Evolutionary conservation across 2,888 invertebrate species (phyloP).

Genomic region (Athalia rosae): DNA sequence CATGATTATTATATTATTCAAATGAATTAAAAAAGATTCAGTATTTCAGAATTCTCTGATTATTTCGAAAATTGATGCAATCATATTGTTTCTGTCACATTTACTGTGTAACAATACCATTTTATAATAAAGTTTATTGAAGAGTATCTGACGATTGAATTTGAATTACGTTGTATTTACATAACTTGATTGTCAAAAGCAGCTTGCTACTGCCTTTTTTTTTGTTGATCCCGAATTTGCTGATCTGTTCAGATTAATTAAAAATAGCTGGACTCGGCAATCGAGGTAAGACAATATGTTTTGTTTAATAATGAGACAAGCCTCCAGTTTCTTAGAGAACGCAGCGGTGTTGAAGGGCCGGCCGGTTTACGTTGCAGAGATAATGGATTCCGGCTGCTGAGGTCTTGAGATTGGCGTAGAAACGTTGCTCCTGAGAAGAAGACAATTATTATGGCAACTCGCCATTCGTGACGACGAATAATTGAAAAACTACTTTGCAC

Average conservation of each 20-base stretch:
- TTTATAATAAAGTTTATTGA: constrained; percentile 43
- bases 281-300: constrained; percentile 52
- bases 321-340: constrained; percentile 74
- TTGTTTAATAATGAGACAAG: constrained; percentile 71
- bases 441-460: constrained; percentile 81
- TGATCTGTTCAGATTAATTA: too few relatives aligned
- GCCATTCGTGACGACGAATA: constrained; percentile 87
- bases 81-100: constrained; percentile 12
- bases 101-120: constrained; percentile 26
- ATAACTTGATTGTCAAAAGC: neutral
- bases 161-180: neutral
- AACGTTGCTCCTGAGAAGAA: constrained; percentile 79
- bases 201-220: too few relatives aligned
- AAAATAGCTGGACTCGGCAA: constrained; percentile 39
- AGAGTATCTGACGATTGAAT: neutral
- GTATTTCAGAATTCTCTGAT: constrained; percentile 36
- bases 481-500: too few relatives aligned
- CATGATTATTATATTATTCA: constrained; percentile 14
- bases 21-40: constrained; percentile 2
- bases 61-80: constrained; percentile 16
- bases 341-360: constrained; percentile 74
- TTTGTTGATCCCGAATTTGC: too few relatives aligned
- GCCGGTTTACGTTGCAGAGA: constrained; percentile 75
- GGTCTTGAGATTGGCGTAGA: constrained; percentile 77
- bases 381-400: constrained; percentile 79